Evolutionary conservation across 2,113 vertebrate species (phyloP).

Genomic region (Tauraco erythrolophus): DNA sequence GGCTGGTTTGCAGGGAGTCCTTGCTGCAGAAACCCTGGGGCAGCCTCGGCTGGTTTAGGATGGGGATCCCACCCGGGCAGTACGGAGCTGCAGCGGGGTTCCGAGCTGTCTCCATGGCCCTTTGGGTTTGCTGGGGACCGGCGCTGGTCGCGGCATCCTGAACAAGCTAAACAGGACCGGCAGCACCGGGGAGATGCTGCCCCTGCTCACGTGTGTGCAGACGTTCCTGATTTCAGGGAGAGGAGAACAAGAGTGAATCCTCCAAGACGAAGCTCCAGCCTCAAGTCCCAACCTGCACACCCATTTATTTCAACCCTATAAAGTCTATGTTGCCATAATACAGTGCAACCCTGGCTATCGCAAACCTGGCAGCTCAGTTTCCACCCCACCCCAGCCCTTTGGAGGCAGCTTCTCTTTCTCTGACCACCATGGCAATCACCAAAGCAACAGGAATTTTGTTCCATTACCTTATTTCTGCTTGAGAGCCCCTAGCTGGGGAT

Average conservation of each 20-base stretch:
- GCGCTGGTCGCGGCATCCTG: background rate
- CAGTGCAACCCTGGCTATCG: background rate
- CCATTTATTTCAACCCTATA: background rate
- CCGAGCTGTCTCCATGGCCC: rapidly evolving
- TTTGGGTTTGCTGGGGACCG: background rate
- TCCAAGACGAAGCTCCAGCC: background rate
- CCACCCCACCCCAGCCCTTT: background rate
- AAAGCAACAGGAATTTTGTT: rapidly evolving
- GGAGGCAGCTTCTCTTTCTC: background rate
- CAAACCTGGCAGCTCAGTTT: background rate
- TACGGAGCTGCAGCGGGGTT: rapidly evolving
- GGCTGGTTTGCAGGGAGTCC: background rate
- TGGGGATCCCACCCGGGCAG: rapidly evolving
- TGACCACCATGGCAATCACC: background rate
- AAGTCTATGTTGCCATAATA: background rate
- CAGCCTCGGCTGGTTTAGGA: background rate
- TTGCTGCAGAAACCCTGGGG: background rate
- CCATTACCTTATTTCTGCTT: background rate
- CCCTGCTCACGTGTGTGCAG: background rate
- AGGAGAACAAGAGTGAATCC: background rate
- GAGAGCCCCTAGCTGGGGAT: background rate
- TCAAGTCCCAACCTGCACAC: background rate
- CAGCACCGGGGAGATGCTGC: background rate
- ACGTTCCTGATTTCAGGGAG: background rate
- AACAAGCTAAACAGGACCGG: background rate